A percentile compares a stretch with the other conserved stretches of the same genome.
Evolutionary conservation across 2,888 invertebrate genomes (phyloP).

Genomic region (Reticulitermes lucifugus): DNA sequence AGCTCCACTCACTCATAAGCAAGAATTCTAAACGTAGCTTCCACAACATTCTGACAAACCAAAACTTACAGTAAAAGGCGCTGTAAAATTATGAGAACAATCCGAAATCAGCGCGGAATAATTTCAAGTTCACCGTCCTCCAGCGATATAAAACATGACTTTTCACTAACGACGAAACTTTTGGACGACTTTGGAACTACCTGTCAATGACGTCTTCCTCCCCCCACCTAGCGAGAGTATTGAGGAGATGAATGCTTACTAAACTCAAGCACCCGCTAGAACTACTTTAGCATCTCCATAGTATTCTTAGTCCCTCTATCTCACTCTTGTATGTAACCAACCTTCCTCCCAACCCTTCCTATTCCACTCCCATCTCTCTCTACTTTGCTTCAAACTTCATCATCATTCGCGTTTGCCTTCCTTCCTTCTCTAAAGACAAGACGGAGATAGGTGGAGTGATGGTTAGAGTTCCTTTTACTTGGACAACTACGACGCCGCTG

Average conservation of each 20-base stretch:
- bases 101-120: neutral
- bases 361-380: neutral
- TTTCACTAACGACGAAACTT: conserved; percentile 28
- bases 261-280: conserved; percentile 38
- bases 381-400: conserved; percentile 29
- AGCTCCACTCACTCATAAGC: too few relatives aligned
- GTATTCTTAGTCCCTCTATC: conserved; percentile 15
- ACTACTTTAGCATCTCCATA: conserved; percentile 24
- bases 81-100: neutral
- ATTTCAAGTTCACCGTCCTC: neutral
- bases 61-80: too few relatives aligned
- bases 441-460: conserved; percentile 3
- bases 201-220: conserved; percentile 3
- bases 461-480: conserved; percentile 2
- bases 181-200: neutral
- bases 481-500: conserved; percentile 25
- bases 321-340: neutral
- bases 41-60: too few relatives aligned
- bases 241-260: conserved; percentile 30
- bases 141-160: neutral
- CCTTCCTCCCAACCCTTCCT: neutral
- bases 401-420: conserved; percentile 41
- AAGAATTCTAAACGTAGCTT: too few relatives aligned
- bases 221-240: neutral
- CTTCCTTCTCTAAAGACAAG: conserved; percentile 26